phyloP scores from a whole-genome alignment of 2,888 invertebrate species.

The Blera fallax region DNA sequence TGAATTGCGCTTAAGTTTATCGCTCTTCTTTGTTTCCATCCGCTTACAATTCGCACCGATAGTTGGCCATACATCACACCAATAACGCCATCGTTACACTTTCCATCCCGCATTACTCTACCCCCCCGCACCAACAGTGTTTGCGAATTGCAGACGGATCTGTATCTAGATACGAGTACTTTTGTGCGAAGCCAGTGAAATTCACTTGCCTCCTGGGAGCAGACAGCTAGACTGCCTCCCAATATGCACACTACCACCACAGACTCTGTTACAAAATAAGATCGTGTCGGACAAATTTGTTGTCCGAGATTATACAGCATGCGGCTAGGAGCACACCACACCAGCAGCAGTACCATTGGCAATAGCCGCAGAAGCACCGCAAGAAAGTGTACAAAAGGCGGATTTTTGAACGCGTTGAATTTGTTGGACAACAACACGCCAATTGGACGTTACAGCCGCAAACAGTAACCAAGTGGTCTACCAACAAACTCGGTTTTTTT shows the following conservation, averaged over 20 bases:
- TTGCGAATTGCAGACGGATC: background rate
- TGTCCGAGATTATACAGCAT: conserved; percentile 54
- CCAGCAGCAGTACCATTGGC: background rate
- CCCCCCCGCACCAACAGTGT: background rate
- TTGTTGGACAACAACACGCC: conserved; percentile 59
- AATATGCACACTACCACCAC: background rate
- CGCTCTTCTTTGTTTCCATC: conserved; percentile 44
- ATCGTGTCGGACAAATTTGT: conserved; percentile 72
- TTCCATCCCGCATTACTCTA: background rate
- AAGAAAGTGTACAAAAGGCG: conserved; percentile 65
- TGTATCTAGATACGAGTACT: conserved; percentile 4
- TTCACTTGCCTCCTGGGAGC: conserved; percentile 63
- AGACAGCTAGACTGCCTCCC: conserved; percentile 41
- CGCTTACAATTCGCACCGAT: conserved; percentile 33
- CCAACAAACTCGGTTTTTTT: background rate
- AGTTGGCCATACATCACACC: conserved; percentile 59
- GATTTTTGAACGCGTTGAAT: conserved; percentile 38
- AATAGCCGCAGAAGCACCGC: background rate
- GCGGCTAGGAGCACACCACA: background rate
- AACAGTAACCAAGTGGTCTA: conserved; percentile 6
- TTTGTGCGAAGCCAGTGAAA: conserved; percentile 38
- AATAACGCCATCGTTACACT: conserved; percentile 49
- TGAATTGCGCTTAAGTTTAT: conserved; percentile 60
- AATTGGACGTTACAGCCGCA: conserved; percentile 53
- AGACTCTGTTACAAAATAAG: conserved; percentile 59